Percentiles rank a stretch among this genome's conserved stretches.
These are phyloP conservation scores for Chrysodeixis includens DNA, from an alignment of 2,888 invertebrate species.

Conservation along the genomic window DNA sequence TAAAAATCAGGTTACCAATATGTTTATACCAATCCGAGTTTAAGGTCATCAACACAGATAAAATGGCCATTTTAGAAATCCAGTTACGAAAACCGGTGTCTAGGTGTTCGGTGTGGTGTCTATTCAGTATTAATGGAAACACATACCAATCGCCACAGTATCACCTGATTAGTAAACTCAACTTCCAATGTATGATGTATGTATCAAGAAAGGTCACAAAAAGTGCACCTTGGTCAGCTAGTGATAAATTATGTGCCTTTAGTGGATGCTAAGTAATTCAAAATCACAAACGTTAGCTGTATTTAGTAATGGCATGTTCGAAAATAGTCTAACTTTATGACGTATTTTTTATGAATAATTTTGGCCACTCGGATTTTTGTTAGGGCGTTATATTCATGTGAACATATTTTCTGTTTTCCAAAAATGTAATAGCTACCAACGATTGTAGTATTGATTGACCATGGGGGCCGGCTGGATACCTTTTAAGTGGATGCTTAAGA, in stretches of 20 bases:
- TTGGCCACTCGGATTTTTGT: background rate
- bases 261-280: no score
- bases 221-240: no score
- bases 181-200: no score
- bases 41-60: conserved; percentile 4
- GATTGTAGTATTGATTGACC: conserved; percentile 11
- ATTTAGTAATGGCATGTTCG: no score
- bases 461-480: conserved; percentile 5
- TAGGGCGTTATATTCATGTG: conserved; percentile 14
- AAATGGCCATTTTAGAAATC: background rate
- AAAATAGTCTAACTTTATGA: no score
- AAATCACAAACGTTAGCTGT: no score
- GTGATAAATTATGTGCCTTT: no score
- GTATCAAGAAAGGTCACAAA: no score
- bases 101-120: background rate
- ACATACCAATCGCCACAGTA: background rate
- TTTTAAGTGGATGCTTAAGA: conserved; percentile 24
- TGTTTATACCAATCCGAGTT: background rate
- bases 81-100: background rate
- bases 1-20: background rate
- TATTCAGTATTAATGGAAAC: background rate
- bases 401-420: conserved; percentile 10
- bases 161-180: background rate
- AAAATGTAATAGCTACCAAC: conserved; percentile 13
- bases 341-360: no score